Conservation (phyloP, 2,888 invertebrate genomes). For the Scrobipalpa atriplicella region DNA sequence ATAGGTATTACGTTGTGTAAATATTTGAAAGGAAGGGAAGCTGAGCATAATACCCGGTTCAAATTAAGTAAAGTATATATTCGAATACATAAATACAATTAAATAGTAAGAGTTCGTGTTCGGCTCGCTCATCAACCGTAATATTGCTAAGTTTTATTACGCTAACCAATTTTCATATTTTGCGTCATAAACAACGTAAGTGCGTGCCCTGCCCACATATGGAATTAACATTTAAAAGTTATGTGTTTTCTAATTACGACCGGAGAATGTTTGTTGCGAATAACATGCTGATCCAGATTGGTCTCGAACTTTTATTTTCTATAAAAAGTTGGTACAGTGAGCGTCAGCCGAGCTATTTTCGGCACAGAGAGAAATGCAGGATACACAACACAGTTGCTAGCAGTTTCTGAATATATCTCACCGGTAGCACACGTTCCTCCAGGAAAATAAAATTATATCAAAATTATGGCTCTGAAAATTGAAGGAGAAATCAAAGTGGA, state of each 20-base stretch:
- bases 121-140: background rate
- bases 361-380: slow-evolving; percentile 42
- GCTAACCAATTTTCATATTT: slow-evolving; percentile 15
- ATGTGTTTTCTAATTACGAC: slow-evolving; percentile 22
- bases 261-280: background rate
- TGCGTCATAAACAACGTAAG: slow-evolving; percentile 16
- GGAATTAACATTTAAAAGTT: slow-evolving; percentile 7
- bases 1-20: no score
- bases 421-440: slow-evolving; percentile 39
- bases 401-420: slow-evolving; percentile 47
- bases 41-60: no score
- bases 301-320: slow-evolving; percentile 50
- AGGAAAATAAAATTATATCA: slow-evolving; percentile 19
- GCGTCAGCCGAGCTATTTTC: slow-evolving; percentile 52
- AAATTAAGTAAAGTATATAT: no score
- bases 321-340: slow-evolving; percentile 48
- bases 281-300: slow-evolving; percentile 36
- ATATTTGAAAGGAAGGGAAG: no score
- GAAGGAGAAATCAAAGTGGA: slow-evolving; percentile 61
- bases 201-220: slow-evolving; percentile 13
- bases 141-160: slow-evolving; percentile 14
- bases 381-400: slow-evolving; percentile 33
- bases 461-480: slow-evolving; percentile 62
- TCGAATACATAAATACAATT: background rate
- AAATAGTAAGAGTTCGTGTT: background rate